Conservation (phyloP, 2,797 vertebrate genomes). For the Gallirallus australis region DNA sequence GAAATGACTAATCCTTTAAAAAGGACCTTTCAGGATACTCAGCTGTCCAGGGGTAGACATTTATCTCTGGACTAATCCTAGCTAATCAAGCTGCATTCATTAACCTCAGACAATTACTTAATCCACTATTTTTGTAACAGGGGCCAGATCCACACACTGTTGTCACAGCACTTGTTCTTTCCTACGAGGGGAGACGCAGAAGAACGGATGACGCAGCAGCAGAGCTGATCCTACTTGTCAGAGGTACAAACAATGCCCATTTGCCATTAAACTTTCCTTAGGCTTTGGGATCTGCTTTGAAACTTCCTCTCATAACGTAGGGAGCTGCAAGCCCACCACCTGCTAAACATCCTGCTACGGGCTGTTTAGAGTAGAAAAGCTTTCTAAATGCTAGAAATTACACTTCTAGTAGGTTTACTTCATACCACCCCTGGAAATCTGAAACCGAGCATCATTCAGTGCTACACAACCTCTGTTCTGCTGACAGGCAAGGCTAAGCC, state of each 20-base stretch:
- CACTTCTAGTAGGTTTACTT: neutral
- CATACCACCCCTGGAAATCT: neutral
- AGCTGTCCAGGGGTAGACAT: neutral
- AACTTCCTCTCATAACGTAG: neutral
- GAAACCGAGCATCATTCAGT: neutral
- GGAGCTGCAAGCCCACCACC: neutral
- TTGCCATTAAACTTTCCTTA: neutral
- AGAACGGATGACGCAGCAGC: neutral
- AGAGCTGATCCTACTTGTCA: neutral
- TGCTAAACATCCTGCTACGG: neutral
- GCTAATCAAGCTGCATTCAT: neutral
- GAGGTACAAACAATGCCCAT: neutral
- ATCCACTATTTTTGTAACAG: neutral
- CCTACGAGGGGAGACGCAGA: neutral
- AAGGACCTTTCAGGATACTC: neutral
- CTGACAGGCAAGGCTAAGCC: neutral
- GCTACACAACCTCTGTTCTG: neutral
- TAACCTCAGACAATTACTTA: slow-evolving; percentile 17
- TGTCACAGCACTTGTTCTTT: neutral
- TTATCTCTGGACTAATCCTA: neutral
- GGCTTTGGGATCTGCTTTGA: neutral
- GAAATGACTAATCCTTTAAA: neutral
- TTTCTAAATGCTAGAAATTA: neutral
- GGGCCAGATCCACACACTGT: neutral
- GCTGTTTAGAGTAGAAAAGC: neutral